phyloP scores from a whole-genome alignment of 2,797 vertebrate species.

The Gymnopithys bicolor region DNA sequence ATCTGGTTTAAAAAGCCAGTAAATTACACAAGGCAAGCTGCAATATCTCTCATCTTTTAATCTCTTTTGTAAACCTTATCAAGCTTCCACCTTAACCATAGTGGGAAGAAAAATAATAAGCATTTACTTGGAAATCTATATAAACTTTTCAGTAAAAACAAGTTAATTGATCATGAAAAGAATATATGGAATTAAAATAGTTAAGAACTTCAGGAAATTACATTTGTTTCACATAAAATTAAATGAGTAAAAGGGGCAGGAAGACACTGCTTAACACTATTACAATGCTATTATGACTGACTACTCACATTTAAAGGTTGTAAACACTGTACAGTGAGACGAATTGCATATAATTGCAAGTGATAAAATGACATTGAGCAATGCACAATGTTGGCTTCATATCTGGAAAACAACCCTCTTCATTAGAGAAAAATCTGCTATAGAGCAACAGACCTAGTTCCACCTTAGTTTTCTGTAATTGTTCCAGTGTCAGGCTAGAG shows the following conservation, averaged over 20 bases:
- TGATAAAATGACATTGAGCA: neutral
- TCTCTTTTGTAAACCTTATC: neutral
- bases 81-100: neutral
- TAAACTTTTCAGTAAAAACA: neutral
- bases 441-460: neutral
- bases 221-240: constrained; percentile 2
- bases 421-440: neutral
- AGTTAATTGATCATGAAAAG: neutral
- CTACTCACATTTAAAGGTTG: neutral
- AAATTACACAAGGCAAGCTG: neutral
- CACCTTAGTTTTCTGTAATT: neutral
- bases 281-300: constrained; percentile 24
- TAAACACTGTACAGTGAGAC: neutral
- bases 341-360: neutral
- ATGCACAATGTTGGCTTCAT: neutral
- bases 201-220: neutral
- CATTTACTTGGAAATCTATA: neutral
- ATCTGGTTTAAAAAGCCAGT: neutral
- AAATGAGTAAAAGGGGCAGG: neutral
- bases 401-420: neutral
- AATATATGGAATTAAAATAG: neutral
- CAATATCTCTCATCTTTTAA: neutral
- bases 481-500: neutral
- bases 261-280: constrained; percentile 10
- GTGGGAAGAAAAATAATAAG: neutral